A percentile compares a stretch with the other conserved stretches of the same genome.
Evolutionary conservation across 2,113 vertebrate species (phyloP).

Genomic region (Ptyas mucosa): DNA sequence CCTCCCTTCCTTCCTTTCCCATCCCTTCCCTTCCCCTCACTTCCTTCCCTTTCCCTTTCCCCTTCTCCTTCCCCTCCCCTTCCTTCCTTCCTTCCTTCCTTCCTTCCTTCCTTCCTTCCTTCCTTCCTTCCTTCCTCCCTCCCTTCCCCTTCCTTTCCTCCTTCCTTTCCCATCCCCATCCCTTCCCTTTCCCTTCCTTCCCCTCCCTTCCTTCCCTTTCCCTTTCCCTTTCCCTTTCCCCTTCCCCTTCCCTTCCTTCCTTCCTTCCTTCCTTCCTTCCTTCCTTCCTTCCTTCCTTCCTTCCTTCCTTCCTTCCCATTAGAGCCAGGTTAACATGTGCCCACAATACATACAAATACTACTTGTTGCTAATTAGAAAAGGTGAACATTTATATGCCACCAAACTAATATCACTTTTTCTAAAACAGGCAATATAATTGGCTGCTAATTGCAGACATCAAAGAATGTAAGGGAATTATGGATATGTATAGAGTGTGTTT

Average conservation of each 20-base stretch:
- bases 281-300: no score
- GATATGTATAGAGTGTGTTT: constrained; percentile 7
- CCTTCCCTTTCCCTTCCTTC: neutral
- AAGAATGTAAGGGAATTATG: constrained; percentile 35
- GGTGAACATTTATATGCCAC: constrained; percentile 48
- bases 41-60: no score
- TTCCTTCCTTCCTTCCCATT: neutral
- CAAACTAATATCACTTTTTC: constrained; percentile 35
- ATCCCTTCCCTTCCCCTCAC: no score
- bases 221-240: no score
- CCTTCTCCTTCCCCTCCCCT: neutral
- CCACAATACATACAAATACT: constrained; percentile 33
- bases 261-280: no score
- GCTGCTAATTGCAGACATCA: constrained; percentile 55
- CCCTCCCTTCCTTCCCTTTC: no score
- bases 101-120: neutral
- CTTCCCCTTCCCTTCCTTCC: neutral
- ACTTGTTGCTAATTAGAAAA: constrained; percentile 53
- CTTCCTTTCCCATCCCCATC: no score
- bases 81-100: neutral
- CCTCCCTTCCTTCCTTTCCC: neutral
- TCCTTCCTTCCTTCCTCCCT: no score
- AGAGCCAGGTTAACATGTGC: neutral
- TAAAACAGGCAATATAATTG: constrained; percentile 49
- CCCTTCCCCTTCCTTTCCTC: no score